Conservation (phyloP, 1,140 invertebrate species). For the Magallana gigas region DNA sequence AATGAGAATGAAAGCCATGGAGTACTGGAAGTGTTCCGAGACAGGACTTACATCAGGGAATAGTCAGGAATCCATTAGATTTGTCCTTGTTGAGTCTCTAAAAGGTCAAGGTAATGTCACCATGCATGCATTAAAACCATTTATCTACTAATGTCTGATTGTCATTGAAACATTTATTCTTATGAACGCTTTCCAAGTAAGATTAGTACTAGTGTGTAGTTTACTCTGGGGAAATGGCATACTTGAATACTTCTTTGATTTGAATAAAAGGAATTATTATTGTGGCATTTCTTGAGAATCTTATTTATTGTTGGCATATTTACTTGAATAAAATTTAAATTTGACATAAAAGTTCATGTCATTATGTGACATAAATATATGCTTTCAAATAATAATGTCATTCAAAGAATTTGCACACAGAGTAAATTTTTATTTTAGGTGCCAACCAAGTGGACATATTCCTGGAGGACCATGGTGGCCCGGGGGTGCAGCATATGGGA, state of each 20-base stretch:
- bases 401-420: too few species aligned
- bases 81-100: conserved; percentile 81
- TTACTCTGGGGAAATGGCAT: too few species aligned
- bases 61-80: conserved; percentile 72
- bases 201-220: too few species aligned
- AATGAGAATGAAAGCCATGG: conserved; percentile 80
- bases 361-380: not conserved
- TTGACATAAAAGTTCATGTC: not conserved
- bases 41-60: conserved; percentile 69
- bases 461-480: conserved; percentile 79
- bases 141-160: not conserved
- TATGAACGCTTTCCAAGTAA: too few species aligned
- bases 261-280: too few species aligned
- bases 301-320: too few species aligned
- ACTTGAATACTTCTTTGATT: too few species aligned
- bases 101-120: conserved; percentile 74
- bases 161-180: too few species aligned
- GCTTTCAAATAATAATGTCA: not conserved
- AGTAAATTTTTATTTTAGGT: conserved; percentile 61
- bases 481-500: conserved; percentile 82
- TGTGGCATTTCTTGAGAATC: too few species aligned
- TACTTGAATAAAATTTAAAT: too few species aligned
- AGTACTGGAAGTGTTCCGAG: conserved; percentile 82
- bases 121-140: not conserved
- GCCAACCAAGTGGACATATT: conserved; percentile 80